Evolutionary conservation across 1,140 invertebrate genomes (phyloP), one percentile per base, ranked within the genome.

Genomic region (Neotoxoptera formosana): DNA sequence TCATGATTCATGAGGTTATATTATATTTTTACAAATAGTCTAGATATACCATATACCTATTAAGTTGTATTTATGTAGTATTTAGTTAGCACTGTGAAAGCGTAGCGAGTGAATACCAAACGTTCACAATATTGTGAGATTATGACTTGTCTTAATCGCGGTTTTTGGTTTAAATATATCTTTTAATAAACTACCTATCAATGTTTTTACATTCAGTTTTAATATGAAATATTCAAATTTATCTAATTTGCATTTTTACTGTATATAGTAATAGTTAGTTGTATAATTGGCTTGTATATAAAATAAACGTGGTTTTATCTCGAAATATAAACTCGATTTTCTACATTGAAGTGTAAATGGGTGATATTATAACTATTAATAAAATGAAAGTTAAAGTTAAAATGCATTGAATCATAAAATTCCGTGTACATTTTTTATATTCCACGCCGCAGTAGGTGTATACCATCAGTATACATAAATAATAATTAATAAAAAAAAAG

Each of bases 401-500:
- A n/a, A 76, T 76, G 60, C 30, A 76, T 14, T 34, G 60, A 76
- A 76, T 76, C 60, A 76, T 76, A 76, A 76, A 41, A 41, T 41
- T 41, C 41, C 4, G 41, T 41, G 4, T 4, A 41, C 4, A 76
- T n/a, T 76, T 67, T 67, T n/a, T 34, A 76, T 76, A n/a, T n/a
- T 76, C 60, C n/a, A 76, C 17, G n/a, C 14, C 17, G 17, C n/a
- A 34, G 60, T n/a, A n/a, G 11, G 20, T 67, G 30, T n/a, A 67
- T 67, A n/a, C 21, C n/a, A n/a, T 67, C 60, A 67, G 60, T 76
- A 17, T 34, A 76, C 14, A 76, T 76, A n/a, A 76, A 76, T 76
- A 76, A 76, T 34, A 76, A 76, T 76, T 76, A n/a, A 76, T 76
- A n/a, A n/a, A 76, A 76, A 41, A 67, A 76, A n/a, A 76, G 60